Conservation (phyloP, 2,797 vertebrate genomes). For the Nannoperca australis region DNA sequence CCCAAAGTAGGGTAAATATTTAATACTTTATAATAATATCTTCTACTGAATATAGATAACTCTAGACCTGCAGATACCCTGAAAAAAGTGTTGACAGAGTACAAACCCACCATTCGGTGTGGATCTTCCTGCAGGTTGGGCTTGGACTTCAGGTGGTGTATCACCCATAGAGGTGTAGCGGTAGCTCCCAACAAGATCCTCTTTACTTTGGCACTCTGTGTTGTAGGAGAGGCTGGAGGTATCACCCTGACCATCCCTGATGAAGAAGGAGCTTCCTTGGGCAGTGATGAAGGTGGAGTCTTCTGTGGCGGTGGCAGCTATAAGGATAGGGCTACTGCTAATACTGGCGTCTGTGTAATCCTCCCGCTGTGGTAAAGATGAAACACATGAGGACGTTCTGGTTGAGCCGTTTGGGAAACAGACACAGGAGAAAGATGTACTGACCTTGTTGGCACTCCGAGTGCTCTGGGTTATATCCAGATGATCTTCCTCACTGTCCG, state of each 20-base stretch:
- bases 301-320: conserved; percentile 25
- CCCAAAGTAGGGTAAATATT: background rate
- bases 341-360: conserved; percentile 42
- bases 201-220: conserved; percentile 63
- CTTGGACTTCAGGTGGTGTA: conserved; percentile 30
- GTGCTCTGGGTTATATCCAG: conserved; percentile 26
- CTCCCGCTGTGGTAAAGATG: conserved; percentile 28
- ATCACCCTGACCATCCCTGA: conserved; percentile 45
- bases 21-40: background rate
- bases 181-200: conserved; percentile 80
- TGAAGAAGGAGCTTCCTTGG: conserved; percentile 74
- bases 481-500: conserved; percentile 46
- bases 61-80: background rate
- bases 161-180: conserved; percentile 42
- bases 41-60: no score
- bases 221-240: conserved; percentile 58
- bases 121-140: conserved; percentile 35
- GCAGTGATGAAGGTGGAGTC: conserved; percentile 74
- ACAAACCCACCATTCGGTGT: conserved; percentile 60
- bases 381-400: background rate
- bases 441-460: conserved; percentile 47
- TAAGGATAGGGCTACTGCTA: conserved; percentile 53
- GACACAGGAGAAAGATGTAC: background rate
- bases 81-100: background rate
- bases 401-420: no score